Percentiles rank a stretch among this genome's conserved stretches.
Evolutionary conservation across 2,113 vertebrate genomes (phyloP).

Genomic region (Lamprologus ornatipinnis): DNA sequence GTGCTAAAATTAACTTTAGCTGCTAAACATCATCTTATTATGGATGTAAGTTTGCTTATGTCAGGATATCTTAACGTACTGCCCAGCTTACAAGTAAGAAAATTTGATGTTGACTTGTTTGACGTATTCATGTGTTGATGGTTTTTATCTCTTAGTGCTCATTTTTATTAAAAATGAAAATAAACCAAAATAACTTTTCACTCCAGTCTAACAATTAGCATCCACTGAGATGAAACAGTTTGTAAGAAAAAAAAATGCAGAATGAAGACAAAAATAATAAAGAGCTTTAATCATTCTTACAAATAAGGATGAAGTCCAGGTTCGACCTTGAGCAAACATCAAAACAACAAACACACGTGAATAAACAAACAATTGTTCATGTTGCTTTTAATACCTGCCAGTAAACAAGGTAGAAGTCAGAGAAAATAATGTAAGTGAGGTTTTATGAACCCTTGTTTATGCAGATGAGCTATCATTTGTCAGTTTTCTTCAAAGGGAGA

Average conservation of each 20-base stretch:
- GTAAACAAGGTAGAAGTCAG: constrained; percentile 18
- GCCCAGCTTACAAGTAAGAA: background rate
- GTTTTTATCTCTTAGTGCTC: background rate
- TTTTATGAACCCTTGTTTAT: constrained; percentile 14
- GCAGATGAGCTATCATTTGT: constrained; percentile 42
- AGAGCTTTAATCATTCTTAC: constrained; percentile 9
- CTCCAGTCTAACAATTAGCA: background rate
- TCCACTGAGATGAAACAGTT: background rate
- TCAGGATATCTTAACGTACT: background rate
- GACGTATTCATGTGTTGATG: background rate
- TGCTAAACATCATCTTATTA: background rate
- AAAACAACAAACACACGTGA: background rate
- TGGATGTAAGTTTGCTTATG: too few relatives aligned
- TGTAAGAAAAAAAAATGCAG: background rate
- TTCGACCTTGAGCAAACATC: constrained; percentile 22
- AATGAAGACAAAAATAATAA: background rate
- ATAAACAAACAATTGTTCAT: background rate
- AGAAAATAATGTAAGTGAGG: constrained; percentile 13
- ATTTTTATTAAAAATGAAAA: background rate
- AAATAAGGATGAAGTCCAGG: background rate
- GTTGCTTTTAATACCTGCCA: background rate
- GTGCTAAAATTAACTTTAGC: background rate
- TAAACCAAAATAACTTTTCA: background rate
- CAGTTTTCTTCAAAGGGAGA: constrained; percentile 46
- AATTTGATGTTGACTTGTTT: background rate